These are phyloP conservation scores for Drosophila quadrilineata DNA, from an alignment of 1,140 invertebrate genomes.

Conservation along the genomic window DNA sequence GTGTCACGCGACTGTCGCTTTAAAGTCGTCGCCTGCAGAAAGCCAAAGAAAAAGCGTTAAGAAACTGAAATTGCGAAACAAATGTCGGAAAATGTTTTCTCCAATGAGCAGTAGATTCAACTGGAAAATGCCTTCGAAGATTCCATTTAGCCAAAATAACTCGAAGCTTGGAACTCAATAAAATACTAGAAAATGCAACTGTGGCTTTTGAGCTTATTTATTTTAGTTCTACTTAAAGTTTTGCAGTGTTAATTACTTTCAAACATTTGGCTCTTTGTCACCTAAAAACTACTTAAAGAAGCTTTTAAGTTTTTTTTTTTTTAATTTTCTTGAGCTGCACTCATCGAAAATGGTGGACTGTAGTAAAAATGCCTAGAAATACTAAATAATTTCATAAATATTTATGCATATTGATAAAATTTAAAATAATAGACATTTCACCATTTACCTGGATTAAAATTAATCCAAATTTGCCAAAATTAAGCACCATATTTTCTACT, in stretches of 20 bases:
- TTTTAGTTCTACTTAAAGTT: not conserved
- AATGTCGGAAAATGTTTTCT: slow-evolving; percentile 8
- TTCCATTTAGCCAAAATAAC: too few species aligned
- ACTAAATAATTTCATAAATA: too few species aligned
- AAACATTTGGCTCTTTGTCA: slow-evolving; percentile 10
- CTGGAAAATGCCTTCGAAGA: not conserved
- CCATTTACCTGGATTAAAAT: too few species aligned
- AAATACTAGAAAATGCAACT: not conserved
- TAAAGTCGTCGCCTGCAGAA: slow-evolving; percentile 58
- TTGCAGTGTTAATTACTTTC: slow-evolving; percentile 3
- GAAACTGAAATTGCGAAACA: slow-evolving; percentile 3
- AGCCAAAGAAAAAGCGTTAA: not conserved
- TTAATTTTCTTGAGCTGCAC: too few species aligned
- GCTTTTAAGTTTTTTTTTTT: slow-evolving; percentile 27
- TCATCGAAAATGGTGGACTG: too few species aligned
- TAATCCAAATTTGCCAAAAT: too few species aligned
- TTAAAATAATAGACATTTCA: too few species aligned
- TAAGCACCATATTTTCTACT: too few species aligned
- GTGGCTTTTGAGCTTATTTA: not conserved
- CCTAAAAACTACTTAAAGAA: slow-evolving; percentile 12
- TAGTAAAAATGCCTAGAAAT: too few species aligned
- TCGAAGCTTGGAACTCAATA: not conserved
- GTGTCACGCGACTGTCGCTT: slow-evolving; percentile 58
- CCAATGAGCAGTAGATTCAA: not conserved
- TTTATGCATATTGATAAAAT: too few species aligned